Percentiles rank a stretch among this genome's conserved stretches.
Conservation (phyloP, 2,797 vertebrate species). For the Danio tinwini region DNA sequence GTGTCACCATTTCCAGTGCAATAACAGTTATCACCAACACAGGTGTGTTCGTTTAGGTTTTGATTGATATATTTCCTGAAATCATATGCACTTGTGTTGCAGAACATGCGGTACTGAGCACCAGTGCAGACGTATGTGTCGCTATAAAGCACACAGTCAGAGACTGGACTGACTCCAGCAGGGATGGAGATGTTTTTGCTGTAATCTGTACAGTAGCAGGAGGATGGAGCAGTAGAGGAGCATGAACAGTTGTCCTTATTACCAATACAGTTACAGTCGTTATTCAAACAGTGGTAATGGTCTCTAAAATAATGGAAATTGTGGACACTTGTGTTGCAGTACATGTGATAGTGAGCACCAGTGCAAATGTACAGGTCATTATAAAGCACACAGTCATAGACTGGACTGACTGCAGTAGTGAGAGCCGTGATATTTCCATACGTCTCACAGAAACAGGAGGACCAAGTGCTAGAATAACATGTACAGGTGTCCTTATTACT, state of each 20-base stretch:
- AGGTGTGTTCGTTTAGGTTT: background rate
- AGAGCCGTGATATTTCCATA: fast-evolving
- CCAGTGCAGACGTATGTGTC: background rate
- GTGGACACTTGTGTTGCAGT: background rate
- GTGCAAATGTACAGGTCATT: background rate
- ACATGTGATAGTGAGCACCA: background rate
- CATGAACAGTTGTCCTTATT: background rate
- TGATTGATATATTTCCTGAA: background rate
- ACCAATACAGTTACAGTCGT: background rate
- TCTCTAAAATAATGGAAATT: fast-evolving
- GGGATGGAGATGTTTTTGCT: background rate
- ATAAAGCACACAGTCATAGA: background rate
- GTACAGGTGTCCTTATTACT: background rate
- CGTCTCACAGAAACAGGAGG: background rate
- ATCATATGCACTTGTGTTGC: fast-evolving
- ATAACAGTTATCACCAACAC: fast-evolving
- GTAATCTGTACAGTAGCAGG: background rate
- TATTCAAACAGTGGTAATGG: fast-evolving
- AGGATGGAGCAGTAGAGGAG: fast-evolving
- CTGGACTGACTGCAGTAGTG: background rate
- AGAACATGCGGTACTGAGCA: background rate
- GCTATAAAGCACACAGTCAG: background rate
- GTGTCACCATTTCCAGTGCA: background rate
- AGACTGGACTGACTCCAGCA: background rate
- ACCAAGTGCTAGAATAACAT: fast-evolving